Evolutionary conservation across 2,888 invertebrate species (phyloP), one percentile per base, ranked within the genome.

Genomic region (Amblyjoppa proteus): DNA sequence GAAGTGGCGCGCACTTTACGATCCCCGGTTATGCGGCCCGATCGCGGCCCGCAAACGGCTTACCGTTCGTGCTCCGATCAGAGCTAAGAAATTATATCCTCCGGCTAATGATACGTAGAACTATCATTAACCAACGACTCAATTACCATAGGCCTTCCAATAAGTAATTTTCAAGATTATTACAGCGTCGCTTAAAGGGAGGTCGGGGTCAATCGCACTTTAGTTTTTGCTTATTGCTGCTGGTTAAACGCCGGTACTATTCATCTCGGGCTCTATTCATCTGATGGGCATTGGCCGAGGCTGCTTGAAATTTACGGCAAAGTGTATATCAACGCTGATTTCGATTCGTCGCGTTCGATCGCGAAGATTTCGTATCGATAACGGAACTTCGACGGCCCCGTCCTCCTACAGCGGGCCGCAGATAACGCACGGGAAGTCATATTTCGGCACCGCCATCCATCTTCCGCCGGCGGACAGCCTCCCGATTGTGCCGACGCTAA

Each of bases 361-460:
- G 78, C 51, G 13, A 16, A 51, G 82, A 79, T 73, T 71, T 68
- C 66, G 66, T 70, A 77, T 76, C 83, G 80, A 85, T 87, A 81
- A 83, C 83, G 75, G 83, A 85, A 83, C 85, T 83, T 75, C 16
- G 34, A 73, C 66, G 45, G 25, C 28, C 51, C 70, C 53, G 81
- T 34, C 58, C 53, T 58, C 69, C 68, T 79, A 45, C 41, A 51
- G 51, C 76, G 66, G 45, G 41, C 53, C 81, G 51, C 71, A 81
- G 87, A 87, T 87, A 87, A 86, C 87, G 71, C 49, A 71, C 87
- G 88, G 90, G 90, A 90, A 91, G 91, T 91, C 89, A 91, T 91
- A 91, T 90, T 92, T 91, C 90, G 87, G 88, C 87, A 83, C 80
- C 76, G 70, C 89, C 79, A 91, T 91, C 88, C 88, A 91, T 91